Conservation (phyloP, 1,140 invertebrate genomes). For the Diachasmimorpha longicaudata region DNA sequence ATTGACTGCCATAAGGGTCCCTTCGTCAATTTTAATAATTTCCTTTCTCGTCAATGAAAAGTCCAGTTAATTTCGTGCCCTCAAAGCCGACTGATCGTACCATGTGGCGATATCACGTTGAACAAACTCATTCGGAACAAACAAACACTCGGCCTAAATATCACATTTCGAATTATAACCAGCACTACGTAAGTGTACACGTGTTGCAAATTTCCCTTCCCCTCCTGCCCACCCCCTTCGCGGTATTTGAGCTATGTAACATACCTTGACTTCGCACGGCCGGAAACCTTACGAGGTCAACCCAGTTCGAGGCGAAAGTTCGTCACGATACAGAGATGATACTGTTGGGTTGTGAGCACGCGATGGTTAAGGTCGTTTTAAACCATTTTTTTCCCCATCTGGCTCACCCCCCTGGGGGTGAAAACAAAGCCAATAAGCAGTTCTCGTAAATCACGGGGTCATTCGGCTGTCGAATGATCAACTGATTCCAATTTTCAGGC, state of each 20-base stretch:
- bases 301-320: constrained; percentile 35
- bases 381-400: not conserved
- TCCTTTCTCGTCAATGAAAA: not conserved
- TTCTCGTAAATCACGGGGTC: no score
- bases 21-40: no score
- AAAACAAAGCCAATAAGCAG: no score
- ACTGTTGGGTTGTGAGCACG: constrained; percentile 22
- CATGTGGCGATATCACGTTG: constrained; percentile 7
- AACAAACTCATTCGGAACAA: not conserved
- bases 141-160: constrained; percentile 9
- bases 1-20: no score
- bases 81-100: constrained; percentile 4
- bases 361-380: constrained; percentile 34
- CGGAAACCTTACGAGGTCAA: constrained; percentile 11
- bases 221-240: no score
- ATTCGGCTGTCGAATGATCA: not conserved
- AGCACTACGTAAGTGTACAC: not conserved
- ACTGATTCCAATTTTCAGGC: constrained; percentile 34
- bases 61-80: not conserved
- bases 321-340: constrained; percentile 16
- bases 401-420: not conserved
- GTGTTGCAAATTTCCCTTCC: not conserved
- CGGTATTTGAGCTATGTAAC: no score
- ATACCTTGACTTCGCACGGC: no score
- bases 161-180: constrained; percentile 4